Evolutionary conservation across 1,140 invertebrate genomes (phyloP).

Genomic region (Agrypnia vestita): DNA sequence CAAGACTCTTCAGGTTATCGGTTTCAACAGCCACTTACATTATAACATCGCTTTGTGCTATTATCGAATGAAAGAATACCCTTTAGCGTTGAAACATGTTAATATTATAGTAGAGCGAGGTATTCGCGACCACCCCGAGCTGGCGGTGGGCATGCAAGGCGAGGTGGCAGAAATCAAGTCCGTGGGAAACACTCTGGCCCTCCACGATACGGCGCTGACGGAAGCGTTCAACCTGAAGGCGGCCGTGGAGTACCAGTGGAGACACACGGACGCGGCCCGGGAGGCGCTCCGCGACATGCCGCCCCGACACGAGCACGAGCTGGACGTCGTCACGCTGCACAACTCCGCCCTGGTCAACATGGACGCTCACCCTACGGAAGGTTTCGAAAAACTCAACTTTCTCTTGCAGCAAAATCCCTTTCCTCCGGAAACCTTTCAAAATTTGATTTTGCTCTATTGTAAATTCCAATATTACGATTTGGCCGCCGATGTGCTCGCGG

Average conservation of each 20-base stretch:
- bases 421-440: constrained; percentile 98
- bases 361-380: constrained; percentile 88
- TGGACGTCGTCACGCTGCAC: constrained; percentile 98
- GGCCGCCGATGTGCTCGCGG: constrained; percentile 97
- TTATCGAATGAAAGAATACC: constrained; percentile 95
- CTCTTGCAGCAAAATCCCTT: constrained; percentile 96
- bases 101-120: constrained; percentile 97
- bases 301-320: constrained; percentile 94
- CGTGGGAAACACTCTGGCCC: constrained; percentile 96
- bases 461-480: constrained; percentile 98
- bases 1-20: constrained; percentile 89
- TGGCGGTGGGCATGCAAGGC: constrained; percentile 98
- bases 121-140: constrained; percentile 96
- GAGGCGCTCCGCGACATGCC: constrained; percentile 99
- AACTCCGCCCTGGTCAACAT: constrained; percentile 98
- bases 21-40: constrained; percentile 92
- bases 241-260: constrained; percentile 97
- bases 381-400: constrained; percentile 98
- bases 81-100: constrained; percentile 90
- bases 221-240: constrained; percentile 99
- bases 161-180: constrained; percentile 97
- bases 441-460: constrained; percentile 95
- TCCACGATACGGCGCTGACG: constrained; percentile 97
- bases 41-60: constrained; percentile 98
- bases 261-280: constrained; percentile 92